Evolutionary conservation across 2,797 vertebrate species (phyloP).

Genomic region (Sebastes trivittatus): DNA sequence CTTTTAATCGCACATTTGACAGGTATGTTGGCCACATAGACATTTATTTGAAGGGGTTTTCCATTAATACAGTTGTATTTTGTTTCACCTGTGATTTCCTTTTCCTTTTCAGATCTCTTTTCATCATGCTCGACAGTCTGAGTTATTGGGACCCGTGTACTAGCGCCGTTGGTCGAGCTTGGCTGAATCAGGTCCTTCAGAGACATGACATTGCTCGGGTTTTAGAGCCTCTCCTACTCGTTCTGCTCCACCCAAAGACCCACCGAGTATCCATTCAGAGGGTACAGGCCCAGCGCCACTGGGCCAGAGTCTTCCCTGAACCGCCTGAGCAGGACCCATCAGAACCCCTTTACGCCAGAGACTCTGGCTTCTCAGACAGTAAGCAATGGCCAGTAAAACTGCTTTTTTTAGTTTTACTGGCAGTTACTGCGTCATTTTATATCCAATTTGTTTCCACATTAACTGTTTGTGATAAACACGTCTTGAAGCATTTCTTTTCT

Average conservation of each 20-base stretch:
- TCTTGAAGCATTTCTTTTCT: not conserved
- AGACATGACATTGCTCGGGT: slow-evolving; percentile 98
- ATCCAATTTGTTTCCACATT: not conserved
- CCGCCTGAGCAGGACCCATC: slow-evolving; percentile 80
- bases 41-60: not conserved
- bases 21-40: slow-evolving; percentile 79
- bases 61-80: not conserved
- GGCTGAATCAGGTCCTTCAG: slow-evolving; percentile 97
- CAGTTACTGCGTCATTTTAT: not conserved
- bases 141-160: slow-evolving; percentile 95
- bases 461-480: not conserved
- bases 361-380: slow-evolving; percentile 88
- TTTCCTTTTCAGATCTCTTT: slow-evolving; percentile 87
- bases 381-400: slow-evolving; percentile 47
- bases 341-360: slow-evolving; percentile 80
- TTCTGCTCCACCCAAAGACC: slow-evolving; percentile 97
- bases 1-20: slow-evolving; percentile 97
- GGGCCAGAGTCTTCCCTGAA: slow-evolving; percentile 83
- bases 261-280: slow-evolving; percentile 97
- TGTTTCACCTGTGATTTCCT: not conserved
- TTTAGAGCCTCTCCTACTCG: slow-evolving; percentile 93
- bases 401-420: not conserved
- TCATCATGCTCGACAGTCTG: slow-evolving; percentile 98
- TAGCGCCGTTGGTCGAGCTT: slow-evolving; percentile 94
- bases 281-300: slow-evolving; percentile 93